A percentile compares a stretch with the other conserved stretches of the same genome.
phyloP scores from a whole-genome alignment of 1,140 invertebrate genomes.

The Nixonia krombeini region DNA sequence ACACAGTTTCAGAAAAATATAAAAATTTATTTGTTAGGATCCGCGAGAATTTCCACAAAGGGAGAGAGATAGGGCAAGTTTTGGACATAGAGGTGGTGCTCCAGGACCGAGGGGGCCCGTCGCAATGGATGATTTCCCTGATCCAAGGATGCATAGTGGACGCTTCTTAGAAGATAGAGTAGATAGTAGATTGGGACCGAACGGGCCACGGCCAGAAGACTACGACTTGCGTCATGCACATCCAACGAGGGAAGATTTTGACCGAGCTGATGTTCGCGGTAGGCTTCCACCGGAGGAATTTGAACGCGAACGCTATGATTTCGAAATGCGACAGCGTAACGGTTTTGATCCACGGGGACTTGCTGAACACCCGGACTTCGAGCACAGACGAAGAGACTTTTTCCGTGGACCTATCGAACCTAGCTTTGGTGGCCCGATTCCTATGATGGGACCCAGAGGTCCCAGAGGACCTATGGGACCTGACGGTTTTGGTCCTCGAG shows the following conservation, averaged over 20 bases:
- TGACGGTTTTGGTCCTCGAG: conserved; percentile 65
- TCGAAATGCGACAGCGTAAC: conserved; percentile 61
- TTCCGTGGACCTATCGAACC: conserved; percentile 62
- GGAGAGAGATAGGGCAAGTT: conserved; percentile 55
- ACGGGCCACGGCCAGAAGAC: conserved; percentile 62
- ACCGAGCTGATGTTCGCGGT: conserved; percentile 58
- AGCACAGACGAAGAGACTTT: conserved; percentile 63
- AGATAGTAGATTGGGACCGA: conserved; percentile 58
- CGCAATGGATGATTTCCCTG: conserved; percentile 59
- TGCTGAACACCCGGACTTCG: conserved; percentile 62
- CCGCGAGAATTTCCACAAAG: conserved; percentile 55
- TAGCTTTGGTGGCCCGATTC: conserved; percentile 64
- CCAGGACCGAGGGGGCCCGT: conserved; percentile 50
- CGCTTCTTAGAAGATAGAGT: conserved; percentile 58
- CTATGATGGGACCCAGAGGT: conserved; percentile 67
- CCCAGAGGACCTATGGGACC: conserved; percentile 66
- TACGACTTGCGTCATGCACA: conserved; percentile 61
- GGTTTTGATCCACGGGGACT: conserved; percentile 51
- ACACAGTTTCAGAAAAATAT: too few species aligned
- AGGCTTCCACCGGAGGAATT: conserved; percentile 62
- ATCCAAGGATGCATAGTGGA: conserved; percentile 53
- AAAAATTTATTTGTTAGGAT: conserved; percentile 36
- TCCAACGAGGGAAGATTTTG: conserved; percentile 59
- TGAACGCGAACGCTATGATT: conserved; percentile 64
- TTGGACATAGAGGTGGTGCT: conserved; percentile 49